Evolutionary conservation across 1,140 invertebrate genomes (phyloP), one percentile per base, ranked within the genome.

Genomic region (Epicauta chinensis): DNA sequence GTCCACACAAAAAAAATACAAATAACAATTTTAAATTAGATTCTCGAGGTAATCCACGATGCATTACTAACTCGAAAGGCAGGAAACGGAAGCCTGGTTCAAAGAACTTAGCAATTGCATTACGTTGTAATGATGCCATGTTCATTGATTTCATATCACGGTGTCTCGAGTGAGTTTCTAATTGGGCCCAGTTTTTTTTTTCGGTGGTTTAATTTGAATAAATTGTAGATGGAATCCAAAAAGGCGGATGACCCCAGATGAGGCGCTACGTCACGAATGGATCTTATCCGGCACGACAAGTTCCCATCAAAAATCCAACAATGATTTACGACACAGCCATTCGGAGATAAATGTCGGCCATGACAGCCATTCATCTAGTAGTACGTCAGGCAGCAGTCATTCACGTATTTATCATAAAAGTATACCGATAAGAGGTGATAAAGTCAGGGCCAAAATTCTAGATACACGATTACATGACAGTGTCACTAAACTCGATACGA

Each of bases 161-260:
- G 67, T 97, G 94, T 71, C 78, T 98, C 50, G 90, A 95, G 87
- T 89, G 71, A 87, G 85, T 83, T 23, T 23, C 23, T n/a, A n/a
- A n/a, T n/a, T n/a, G n/a, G n/a, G n/a, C n/a, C n/a, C n/a, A n/a
- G n/a, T n/a, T n/a, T n/a, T n/a, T n/a, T n/a, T n/a, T n/a, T n/a
- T n/a, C n/a, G n/a, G n/a, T n/a, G n/a, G n/a, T n/a, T n/a, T n/a
- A n/a, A n/a, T n/a, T n/a, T n/a, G n/a, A n/a, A n/a, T n/a, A n/a
- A n/a, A n/a, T n/a, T n/a, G n/a, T 70, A 89, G 87, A 68, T 98
- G 95, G 95, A 93, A 97, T 74, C 88, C 94, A 10, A 85, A 90
- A 59, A 84, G 87, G 55, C 79, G 96, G 45, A 86, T 98, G 82
- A 96, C 89, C 12, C 93, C 95, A 2, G 86, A 89, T 41, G 93